Evolutionary conservation across 2,797 vertebrate species (phyloP).

Genomic region (Cossypha heuglini): DNA sequence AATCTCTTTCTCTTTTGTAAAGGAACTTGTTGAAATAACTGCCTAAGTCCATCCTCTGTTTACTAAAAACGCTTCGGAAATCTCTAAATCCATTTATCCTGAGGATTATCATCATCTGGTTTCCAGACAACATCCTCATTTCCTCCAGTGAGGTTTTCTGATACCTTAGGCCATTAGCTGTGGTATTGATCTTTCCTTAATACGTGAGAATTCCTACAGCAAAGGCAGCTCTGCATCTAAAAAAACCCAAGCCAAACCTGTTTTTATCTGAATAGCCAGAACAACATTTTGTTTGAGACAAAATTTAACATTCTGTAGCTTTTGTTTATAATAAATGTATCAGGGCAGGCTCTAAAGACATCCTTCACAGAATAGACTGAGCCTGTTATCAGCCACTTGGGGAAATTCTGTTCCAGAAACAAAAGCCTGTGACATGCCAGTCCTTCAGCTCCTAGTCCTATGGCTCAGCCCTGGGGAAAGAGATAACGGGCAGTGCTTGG

Average conservation of each 20-base stretch:
- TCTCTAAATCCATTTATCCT: conserved; percentile 72
- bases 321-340: conserved; percentile 36
- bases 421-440: conserved; percentile 11
- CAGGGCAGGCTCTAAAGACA: neutral
- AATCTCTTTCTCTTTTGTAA: conserved; percentile 57
- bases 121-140: conserved; percentile 73
- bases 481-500: neutral
- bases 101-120: conserved; percentile 69
- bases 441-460: neutral
- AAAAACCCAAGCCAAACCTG: neutral
- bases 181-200: conserved; percentile 70
- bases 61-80: conserved; percentile 64
- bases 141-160: conserved; percentile 61
- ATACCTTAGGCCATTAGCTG: conserved; percentile 71
- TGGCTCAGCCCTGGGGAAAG: neutral
- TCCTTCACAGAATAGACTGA: neutral
- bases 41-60: conserved; percentile 63
- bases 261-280: conserved; percentile 60
- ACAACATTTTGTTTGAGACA: conserved; percentile 19
- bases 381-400: conserved; percentile 7
- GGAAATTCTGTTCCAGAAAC: conserved; percentile 21
- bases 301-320: conserved; percentile 23
- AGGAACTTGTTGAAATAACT: conserved; percentile 67
- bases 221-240: conserved; percentile 34
- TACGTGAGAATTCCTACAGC: conserved; percentile 54